These are phyloP conservation scores for Enteromius paludinosus DNA, from an alignment of 2,797 vertebrate species.

Conservation along the genomic window DNA sequence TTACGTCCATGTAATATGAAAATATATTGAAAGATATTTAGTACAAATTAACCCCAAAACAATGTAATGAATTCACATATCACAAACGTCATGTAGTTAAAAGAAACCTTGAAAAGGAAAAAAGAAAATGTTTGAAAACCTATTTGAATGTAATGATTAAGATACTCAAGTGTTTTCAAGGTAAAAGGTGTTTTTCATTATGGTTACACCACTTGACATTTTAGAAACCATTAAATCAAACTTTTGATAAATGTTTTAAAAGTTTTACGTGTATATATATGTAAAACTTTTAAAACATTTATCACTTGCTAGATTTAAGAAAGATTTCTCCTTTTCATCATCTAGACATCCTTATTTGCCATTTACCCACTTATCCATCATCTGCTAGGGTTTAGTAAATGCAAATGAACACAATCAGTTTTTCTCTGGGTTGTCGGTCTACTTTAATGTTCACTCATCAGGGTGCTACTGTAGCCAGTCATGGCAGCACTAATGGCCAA, in stretches of 20 bases:
- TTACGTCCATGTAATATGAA: not conserved
- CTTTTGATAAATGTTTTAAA: not conserved
- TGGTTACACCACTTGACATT: not conserved
- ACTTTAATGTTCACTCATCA: not conserved
- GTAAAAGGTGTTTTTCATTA: not conserved
- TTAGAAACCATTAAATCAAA: not conserved
- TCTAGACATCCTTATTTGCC: not conserved
- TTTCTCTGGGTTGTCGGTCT: not conserved
- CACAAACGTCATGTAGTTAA: not conserved
- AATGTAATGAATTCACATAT: not conserved
- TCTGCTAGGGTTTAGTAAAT: conserved; percentile 20
- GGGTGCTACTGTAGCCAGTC: not conserved
- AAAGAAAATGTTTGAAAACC: not conserved
- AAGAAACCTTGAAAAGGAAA: not conserved
- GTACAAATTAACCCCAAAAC: not conserved
- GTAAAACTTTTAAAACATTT: too few relatives aligned
- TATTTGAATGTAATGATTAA: not conserved
- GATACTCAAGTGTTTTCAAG: not conserved
- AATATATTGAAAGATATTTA: not conserved
- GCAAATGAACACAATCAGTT: not conserved
- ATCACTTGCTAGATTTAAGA: not conserved
- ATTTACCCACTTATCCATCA: not conserved
- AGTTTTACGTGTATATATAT: too few relatives aligned
- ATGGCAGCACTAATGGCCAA: not conserved
- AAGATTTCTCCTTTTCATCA: not conserved